Base-by-base conservation (phyloP, 2,113 vertebrate genomes). In the Atlantisia rogersi region DNA sequence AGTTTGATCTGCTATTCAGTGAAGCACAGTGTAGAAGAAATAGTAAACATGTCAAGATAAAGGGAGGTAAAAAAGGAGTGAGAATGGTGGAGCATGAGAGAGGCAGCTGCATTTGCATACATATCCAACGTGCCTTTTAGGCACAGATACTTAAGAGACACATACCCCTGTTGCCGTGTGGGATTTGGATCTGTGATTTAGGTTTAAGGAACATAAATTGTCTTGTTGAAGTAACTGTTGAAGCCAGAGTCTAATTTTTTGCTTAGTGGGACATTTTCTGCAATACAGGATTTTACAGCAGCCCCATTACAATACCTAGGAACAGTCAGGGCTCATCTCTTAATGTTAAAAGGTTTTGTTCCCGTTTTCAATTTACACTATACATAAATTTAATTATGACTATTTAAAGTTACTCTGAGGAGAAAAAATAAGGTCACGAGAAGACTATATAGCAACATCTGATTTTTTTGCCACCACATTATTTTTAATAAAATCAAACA, bases 1-100 rank as follows among this genome's bases (percentile, higher is more conserved):
- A 96, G 97, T 97, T 96, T 92, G 92, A 96, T 97, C 93, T 92
- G 90, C 93, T 93, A 78, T 94, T 96, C 94, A 71, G 52, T 46
- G 81, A 55, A 94, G 83, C 70, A 90, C 55, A 88, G 58, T 67
- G 86, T 55, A 89, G 82, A 65, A 89, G 93, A 95, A 97, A 92
- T 68, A 86, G 95, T 83, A 94, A 96, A 94, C 68, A 73, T 92
- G 88, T 89, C 95, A 91, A 91, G 92, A 97, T 96, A 94, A 96
- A 95, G 63, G 50, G 48, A 89, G 68, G 81, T 44, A 81, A 94
- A 95, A 95, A 84, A 39, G 35, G 56, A 91, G 74, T 56, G 90
- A 69, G 94, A 64, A 39, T 73, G 58, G 80, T 50, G 76, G 44
- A 79, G 90, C 53, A 46, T 60, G 77, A 64, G 74, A 60, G 62